Evolutionary conservation across 2,113 vertebrate genomes (phyloP).

Genomic region (Gasterosteus nipponicus): DNA sequence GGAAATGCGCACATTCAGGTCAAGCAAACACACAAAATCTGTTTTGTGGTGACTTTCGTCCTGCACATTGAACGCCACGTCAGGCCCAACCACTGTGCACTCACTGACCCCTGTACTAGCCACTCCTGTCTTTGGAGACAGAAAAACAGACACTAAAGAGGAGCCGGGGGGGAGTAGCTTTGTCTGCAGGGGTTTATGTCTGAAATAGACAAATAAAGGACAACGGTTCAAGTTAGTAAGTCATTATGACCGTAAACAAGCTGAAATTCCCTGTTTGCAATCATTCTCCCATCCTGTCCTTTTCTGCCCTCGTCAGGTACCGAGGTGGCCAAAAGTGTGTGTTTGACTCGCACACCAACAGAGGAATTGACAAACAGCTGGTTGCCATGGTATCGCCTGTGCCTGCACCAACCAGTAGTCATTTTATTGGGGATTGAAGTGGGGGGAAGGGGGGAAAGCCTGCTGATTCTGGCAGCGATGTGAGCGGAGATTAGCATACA

Average conservation of each 20-base stretch:
- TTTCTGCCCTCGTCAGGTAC: background rate
- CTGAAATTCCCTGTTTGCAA: background rate
- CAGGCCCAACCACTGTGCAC: conserved; percentile 16
- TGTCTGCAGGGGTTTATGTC: conserved; percentile 16
- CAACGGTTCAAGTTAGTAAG: background rate
- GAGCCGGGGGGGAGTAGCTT: background rate
- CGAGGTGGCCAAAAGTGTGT: conserved; percentile 5
- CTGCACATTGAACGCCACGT: conserved; percentile 17
- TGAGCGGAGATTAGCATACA: conserved; percentile 62
- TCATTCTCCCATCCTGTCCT: background rate
- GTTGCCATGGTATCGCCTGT: conserved; percentile 71
- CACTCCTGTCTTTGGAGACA: background rate
- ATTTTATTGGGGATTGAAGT: conserved; percentile 47
- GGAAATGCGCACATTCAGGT: conserved; percentile 22
- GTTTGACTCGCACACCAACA: conserved; percentile 28
- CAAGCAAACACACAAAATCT: conserved; percentile 1
- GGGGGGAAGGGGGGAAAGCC: conserved; percentile 36
- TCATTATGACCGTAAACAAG: background rate
- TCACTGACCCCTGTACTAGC: conserved; percentile 8
- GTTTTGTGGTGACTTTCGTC: conserved; percentile 42
- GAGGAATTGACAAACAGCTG: conserved; percentile 72
- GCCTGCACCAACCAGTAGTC: conserved; percentile 55
- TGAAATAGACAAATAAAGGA: conserved; percentile 7
- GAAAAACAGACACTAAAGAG: conserved; percentile 15
- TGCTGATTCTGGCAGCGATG: conserved; percentile 50